Evolutionary conservation across 2,113 vertebrate species (phyloP).

Genomic region (Ciconia boyciana): DNA sequence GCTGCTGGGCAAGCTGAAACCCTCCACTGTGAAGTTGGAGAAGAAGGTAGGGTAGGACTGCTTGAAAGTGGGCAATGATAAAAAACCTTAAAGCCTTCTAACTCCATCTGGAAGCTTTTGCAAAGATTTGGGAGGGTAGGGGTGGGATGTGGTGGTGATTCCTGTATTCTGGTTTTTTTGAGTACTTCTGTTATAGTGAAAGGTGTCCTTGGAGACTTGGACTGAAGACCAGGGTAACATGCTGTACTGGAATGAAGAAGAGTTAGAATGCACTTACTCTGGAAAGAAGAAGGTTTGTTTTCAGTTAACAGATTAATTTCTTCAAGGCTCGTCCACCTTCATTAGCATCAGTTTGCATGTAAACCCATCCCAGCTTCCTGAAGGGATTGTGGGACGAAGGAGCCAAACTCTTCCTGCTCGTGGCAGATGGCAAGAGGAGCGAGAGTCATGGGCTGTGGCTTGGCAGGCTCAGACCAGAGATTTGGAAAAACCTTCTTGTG

Average conservation of each 20-base stretch:
- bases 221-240: not conserved
- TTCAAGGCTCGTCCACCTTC: not conserved
- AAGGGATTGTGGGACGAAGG: not conserved
- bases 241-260: not conserved
- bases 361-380: not conserved
- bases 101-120: not conserved
- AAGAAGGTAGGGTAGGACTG: not conserved
- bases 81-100: not conserved
- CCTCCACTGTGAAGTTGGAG: not conserved
- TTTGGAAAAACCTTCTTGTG: not conserved
- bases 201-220: not conserved
- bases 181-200: not conserved
- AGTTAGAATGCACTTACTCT: not conserved
- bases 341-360: not conserved
- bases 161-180: not conserved
- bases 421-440: not conserved
- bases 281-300: not conserved
- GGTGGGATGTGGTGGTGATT: not conserved
- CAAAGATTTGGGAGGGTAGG: not conserved
- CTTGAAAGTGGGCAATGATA: rapidly evolving
- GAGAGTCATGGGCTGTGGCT: not conserved
- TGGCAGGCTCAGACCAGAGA: not conserved
- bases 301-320: not conserved
- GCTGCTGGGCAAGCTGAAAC: not conserved
- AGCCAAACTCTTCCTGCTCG: not conserved